A percentile compares a stretch with the other conserved stretches of the same genome.
These are phyloP conservation scores for Chaetophractus vellerosus DNA, from an alignment of 2,797 vertebrate genomes.

Conservation along the genomic window DNA sequence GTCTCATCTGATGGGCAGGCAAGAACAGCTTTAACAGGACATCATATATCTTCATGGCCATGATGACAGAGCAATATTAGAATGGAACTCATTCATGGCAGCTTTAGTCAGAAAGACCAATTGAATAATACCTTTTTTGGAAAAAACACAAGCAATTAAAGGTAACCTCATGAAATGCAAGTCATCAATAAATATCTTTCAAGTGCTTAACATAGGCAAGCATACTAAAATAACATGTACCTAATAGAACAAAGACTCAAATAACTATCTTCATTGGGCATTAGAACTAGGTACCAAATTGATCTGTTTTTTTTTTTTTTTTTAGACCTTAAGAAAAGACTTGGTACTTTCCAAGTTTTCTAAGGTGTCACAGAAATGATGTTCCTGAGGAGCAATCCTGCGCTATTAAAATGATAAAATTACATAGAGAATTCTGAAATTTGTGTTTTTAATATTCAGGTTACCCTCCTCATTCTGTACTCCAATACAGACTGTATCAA, in stretches of 20 bases:
- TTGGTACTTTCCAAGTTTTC: background rate
- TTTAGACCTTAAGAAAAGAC: background rate
- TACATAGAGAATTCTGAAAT: background rate
- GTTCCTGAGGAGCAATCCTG: background rate
- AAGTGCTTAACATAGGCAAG: background rate
- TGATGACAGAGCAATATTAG: background rate
- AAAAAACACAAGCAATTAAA: background rate
- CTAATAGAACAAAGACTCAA: background rate
- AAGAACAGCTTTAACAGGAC: background rate
- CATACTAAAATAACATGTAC: background rate
- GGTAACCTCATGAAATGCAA: background rate
- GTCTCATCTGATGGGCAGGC: background rate
- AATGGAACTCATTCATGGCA: background rate
- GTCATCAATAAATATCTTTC: background rate
- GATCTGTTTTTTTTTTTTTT: background rate
- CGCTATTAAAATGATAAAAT: slow-evolving; percentile 2
- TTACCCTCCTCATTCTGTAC: background rate
- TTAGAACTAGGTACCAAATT: background rate
- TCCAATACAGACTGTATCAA: background rate
- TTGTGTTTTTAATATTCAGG: background rate
- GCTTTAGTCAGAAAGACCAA: background rate
- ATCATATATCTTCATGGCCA: background rate
- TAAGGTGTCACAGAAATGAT: background rate
- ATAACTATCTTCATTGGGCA: background rate
- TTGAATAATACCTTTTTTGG: background rate